Evolutionary conservation across 2,113 vertebrate species (phyloP), one percentile per base, ranked within the genome.

Genomic region (Callopanchax toddi): DNA sequence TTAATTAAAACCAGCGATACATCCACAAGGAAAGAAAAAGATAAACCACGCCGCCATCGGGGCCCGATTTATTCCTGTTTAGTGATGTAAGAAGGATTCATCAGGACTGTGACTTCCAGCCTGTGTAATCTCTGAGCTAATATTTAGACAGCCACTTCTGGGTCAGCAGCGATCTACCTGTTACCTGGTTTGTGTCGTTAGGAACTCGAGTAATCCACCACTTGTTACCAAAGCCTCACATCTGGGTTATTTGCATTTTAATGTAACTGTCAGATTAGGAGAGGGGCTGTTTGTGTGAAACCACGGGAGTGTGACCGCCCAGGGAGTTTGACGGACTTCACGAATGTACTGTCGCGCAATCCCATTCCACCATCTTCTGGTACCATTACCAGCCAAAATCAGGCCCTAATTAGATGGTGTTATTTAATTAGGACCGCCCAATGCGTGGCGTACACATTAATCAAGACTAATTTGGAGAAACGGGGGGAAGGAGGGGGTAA

Each of bases 371-470:
- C 78, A 71, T 84, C 48, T 84, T 72, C 87, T 84, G 85, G 79
- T 29, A 81, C 79, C 90, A 94, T 93, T 93, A 82, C 89, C 85
- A 89, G 71, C 82, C 68, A 87, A 92, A 95, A 93, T 94, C 93
- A 92, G 79, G 48, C 85, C 89, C 89, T 92, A 92, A 94, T 97
- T 94, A 95, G 90, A 83, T 85, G 79, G 81, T 84, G 86, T 93
- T 95, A 94, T 94, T 96, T 96, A 96, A 95, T 97, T 94, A 95
- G 88, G 83, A 79, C 67, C 25, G 68, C 91, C 91, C 91, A 71
- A 89, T 90, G 90, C 84, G 78, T 81, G 81, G 88, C 67, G 78
- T 36, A 74, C 84, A 86, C 92, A 93, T 95, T 95, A 94, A 94
- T 96, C 91, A 93, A 55, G 76, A 81, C 87, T 91, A 90, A 92